These are phyloP conservation scores for Heliconius sara DNA, from an alignment of 2,888 invertebrate genomes.

Conservation along the genomic window DNA sequence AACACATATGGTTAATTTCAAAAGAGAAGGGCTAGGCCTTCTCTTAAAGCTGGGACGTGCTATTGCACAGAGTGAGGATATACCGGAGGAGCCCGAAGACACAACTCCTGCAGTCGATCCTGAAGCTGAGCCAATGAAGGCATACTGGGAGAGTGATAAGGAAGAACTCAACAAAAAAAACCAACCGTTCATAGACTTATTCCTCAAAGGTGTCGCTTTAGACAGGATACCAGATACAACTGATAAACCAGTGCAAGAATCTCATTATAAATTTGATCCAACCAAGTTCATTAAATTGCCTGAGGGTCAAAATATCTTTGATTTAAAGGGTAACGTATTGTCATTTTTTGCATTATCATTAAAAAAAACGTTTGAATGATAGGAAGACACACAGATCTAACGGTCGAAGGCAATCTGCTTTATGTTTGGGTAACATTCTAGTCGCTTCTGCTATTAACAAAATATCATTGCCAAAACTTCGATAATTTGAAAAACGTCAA, in stretches of 20 bases:
- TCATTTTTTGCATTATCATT: conserved; percentile 53
- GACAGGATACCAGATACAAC: conserved; percentile 75
- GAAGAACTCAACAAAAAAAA: conserved; percentile 64
- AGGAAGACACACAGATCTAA: conserved; percentile 79
- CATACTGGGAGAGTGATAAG: conserved; percentile 79
- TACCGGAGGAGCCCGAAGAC: conserved; percentile 61
- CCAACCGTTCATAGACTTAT: conserved; percentile 73
- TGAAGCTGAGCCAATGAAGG: conserved; percentile 72
- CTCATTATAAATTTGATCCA: conserved; percentile 74
- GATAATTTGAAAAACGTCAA: neutral
- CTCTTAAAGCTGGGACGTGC: conserved; percentile 69
- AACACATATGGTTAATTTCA: conserved; percentile 79
- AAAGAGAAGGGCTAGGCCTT: conserved; percentile 77
- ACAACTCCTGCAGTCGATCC: conserved; percentile 51
- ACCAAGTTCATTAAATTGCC: conserved; percentile 67
- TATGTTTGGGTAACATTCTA: conserved; percentile 26
- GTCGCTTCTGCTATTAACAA: conserved; percentile 19
- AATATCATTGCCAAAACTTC: conserved; percentile 10
- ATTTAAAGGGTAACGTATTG: conserved; percentile 75
- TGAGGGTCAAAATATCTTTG: conserved; percentile 64
- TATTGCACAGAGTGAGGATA: conserved; percentile 60
- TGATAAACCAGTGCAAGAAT: conserved; percentile 73
- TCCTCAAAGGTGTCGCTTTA: conserved; percentile 65
- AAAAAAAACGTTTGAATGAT: conserved; percentile 39
- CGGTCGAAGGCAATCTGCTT: conserved; percentile 31